Base-by-base conservation (phyloP, 2,113 vertebrate species). In the Rousettus leschenaultii region DNA sequence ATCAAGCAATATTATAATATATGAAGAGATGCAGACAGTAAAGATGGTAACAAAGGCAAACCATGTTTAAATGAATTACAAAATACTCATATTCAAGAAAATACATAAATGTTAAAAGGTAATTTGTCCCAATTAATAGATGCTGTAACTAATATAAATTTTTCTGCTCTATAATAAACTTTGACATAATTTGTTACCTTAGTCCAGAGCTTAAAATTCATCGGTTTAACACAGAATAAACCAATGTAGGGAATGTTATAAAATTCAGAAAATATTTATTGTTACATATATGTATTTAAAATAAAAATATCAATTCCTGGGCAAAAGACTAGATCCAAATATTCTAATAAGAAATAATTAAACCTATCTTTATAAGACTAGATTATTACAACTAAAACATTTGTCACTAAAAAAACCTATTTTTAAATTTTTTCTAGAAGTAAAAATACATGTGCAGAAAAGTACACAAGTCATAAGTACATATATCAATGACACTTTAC, bases 201-300 rank as follows among this genome's bases (percentile, higher is more conserved):
- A 89, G 10, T 35, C 18, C 13, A 66, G 14, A 5, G 86, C 43
- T 85, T 93, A 91, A 97, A 89, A 77, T 43, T 63, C 35, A 85
- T 68, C 59, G 75, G 22, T 45, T 68, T 89, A 53, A 45, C 18
- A 35, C 13, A 92, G 18, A 28, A 55, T 78, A 68, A 73, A 70
- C n/a, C 9, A 48, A 38, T 71, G 9, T 65, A 68, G 30, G 85
- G 18, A 86, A 75, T 71, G 77, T 84, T 38, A 97, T 66, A 68
- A 83, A 89, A 92, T 80, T 89, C 55, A 94, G 70, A 90, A 94
- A 95, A 83, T 78, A 84, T 43, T 82, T 74, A 86, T 21, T 87
- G 5, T 4, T 74, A 59, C 19, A 74, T 13, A 83, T 30, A 45
- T 18, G 57, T 74, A 78, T 66, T 95, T 91, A 89, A 85, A 91